Percentiles rank a stretch among this genome's conserved stretches.
These are phyloP conservation scores for Perca flavescens DNA, from an alignment of 2,113 vertebrate species.

Conservation along the genomic window DNA sequence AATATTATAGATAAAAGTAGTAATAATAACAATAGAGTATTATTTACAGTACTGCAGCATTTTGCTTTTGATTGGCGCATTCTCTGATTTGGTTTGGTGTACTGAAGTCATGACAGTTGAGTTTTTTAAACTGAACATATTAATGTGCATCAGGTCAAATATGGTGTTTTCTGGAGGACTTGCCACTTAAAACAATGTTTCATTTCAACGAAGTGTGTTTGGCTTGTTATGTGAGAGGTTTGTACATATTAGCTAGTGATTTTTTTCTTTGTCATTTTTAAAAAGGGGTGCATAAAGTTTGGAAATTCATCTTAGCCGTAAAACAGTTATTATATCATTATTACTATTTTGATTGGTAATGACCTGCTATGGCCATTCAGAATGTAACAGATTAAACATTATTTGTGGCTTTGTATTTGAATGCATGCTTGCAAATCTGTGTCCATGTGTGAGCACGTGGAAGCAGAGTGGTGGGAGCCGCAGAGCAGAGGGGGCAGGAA, in stretches of 20 bases:
- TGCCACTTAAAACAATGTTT: background rate
- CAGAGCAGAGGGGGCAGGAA: slow-evolving; percentile 66
- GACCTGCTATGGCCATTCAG: too few species aligned
- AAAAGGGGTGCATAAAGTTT: background rate
- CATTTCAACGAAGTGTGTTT: background rate
- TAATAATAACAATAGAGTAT: background rate
- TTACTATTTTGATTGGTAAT: too few species aligned
- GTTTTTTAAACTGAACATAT: background rate
- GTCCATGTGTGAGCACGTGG: background rate
- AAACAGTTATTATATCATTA: background rate
- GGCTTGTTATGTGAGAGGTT: background rate
- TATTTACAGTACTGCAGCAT: background rate
- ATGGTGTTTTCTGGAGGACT: background rate
- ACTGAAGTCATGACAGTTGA: background rate
- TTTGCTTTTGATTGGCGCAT: background rate
- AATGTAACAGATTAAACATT: background rate
- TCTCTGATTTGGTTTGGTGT: background rate
- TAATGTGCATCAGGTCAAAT: background rate
- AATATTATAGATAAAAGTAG: background rate
- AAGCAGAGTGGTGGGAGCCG: slow-evolving; percentile 33
- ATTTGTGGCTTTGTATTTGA: background rate
- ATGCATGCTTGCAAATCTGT: background rate
- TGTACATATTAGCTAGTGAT: background rate
- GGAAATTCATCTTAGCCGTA: background rate
- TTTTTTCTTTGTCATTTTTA: background rate